Conservation (phyloP, 2,113 vertebrate genomes). For the Blennius ocellaris region DNA sequence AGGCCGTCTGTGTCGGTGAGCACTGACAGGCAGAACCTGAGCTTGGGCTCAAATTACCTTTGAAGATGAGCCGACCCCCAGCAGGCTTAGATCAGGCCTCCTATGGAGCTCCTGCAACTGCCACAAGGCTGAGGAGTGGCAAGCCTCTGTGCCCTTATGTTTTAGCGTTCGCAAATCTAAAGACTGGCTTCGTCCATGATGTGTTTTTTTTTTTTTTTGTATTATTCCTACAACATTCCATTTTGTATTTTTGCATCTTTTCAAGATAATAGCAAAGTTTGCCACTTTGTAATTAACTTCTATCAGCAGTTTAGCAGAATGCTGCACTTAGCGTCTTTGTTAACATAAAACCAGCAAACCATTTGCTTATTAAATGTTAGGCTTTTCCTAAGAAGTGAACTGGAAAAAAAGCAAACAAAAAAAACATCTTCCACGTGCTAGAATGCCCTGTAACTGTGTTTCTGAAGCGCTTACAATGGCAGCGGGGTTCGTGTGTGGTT, state of each 20-base stretch:
- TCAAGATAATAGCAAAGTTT: not conserved
- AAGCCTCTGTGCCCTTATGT: slow-evolving; percentile 30
- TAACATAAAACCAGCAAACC: not conserved
- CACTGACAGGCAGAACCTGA: slow-evolving; percentile 71
- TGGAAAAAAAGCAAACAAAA: not conserved
- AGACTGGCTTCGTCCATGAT: not conserved
- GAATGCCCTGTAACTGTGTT: not conserved
- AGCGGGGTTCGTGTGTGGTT: slow-evolving; percentile 2
- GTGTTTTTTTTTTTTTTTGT: slow-evolving; percentile 5
- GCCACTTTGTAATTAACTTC: not conserved
- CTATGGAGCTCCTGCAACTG: slow-evolving; percentile 38
- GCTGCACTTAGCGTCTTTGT: not conserved
- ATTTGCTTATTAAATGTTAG: slow-evolving; percentile 6
- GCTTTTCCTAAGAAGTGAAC: not conserved
- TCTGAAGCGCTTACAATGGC: slow-evolving; percentile 23
- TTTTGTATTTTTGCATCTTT: no score
- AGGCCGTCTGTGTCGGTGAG: slow-evolving; percentile 43
- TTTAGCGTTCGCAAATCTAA: not conserved
- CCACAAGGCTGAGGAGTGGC: slow-evolving; percentile 3
- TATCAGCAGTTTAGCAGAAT: not conserved
- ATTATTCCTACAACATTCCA: not conserved
- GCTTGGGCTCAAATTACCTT: slow-evolving; percentile 74
- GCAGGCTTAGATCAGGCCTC: slow-evolving; percentile 53
- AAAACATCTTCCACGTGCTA: not conserved
- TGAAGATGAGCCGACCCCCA: slow-evolving; percentile 75